phyloP scores from a whole-genome alignment of 2,888 invertebrate genomes.

The Rapana venosa region DNA sequence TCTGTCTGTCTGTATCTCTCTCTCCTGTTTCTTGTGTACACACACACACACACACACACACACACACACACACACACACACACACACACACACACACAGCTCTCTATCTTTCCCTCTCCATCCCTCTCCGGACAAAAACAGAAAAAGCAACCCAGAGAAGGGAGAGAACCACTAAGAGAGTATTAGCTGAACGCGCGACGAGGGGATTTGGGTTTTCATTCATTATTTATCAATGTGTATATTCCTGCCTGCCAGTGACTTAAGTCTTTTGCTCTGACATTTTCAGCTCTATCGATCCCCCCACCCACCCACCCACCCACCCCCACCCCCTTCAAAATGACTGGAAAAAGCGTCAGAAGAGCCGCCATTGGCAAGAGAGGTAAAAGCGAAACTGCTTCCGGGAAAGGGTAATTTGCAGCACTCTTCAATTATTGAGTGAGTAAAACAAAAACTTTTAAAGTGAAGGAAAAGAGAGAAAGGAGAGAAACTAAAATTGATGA shows the following conservation, averaged over 20 bases:
- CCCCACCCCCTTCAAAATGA: background rate
- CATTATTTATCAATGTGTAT: slow-evolving; percentile 36
- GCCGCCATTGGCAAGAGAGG: slow-evolving; percentile 9
- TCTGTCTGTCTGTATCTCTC: background rate
- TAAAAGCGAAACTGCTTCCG: background rate
- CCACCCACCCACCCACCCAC: too few species aligned
- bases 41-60: too few species aligned
- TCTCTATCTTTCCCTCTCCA: background rate
- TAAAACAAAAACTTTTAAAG: too few species aligned
- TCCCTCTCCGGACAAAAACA: background rate
- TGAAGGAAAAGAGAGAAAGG: too few species aligned
- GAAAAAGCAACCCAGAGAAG: background rate
- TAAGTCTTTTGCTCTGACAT: slow-evolving; percentile 21
- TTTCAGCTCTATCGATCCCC: slow-evolving; percentile 11
- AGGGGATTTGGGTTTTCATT: slow-evolving; percentile 31
- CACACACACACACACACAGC: background rate
- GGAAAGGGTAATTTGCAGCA: slow-evolving; percentile 21
- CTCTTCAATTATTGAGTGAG: slow-evolving; percentile 3
- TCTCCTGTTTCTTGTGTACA: background rate
- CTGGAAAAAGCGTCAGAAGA: background rate
- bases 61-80: too few species aligned
- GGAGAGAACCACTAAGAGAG: background rate
- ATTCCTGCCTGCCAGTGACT: slow-evolving; percentile 23
- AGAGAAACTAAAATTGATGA: too few species aligned
- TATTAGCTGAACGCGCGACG: slow-evolving; percentile 5